These are phyloP conservation scores for Chloroceryle inda DNA, from an alignment of 2,797 vertebrate species.

Conservation along the genomic window DNA sequence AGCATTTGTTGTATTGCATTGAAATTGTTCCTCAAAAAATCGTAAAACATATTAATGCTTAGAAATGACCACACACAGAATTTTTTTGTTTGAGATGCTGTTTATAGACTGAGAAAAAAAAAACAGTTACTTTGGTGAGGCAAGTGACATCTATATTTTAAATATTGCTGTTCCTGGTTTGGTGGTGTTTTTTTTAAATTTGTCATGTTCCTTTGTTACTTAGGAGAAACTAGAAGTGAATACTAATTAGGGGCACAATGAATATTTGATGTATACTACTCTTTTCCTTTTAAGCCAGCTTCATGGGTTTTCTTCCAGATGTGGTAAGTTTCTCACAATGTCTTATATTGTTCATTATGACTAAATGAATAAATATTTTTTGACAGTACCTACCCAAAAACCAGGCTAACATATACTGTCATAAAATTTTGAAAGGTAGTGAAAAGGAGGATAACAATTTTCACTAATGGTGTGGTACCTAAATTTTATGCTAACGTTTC, in stretches of 20 bases:
- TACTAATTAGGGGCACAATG: slow-evolving; percentile 54
- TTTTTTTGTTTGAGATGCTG: slow-evolving; percentile 55
- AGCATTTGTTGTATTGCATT: slow-evolving; percentile 47
- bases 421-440: neutral
- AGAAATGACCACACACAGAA: slow-evolving; percentile 66
- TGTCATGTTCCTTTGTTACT: slow-evolving; percentile 49
- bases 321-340: neutral
- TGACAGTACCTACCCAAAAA: neutral
- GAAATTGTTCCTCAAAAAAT: slow-evolving; percentile 62
- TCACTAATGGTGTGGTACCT: neutral
- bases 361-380: neutral
- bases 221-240: slow-evolving; percentile 65
- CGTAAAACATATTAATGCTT: slow-evolving; percentile 50
- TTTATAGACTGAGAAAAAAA: slow-evolving; percentile 62
- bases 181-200: slow-evolving; percentile 32
- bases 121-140: slow-evolving; percentile 70
- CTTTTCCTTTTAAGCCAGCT: neutral
- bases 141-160: slow-evolving; percentile 67
- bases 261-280: slow-evolving; percentile 30
- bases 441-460: neutral
- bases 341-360: neutral
- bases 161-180: slow-evolving; percentile 32
- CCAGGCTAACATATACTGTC: neutral
- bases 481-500: neutral
- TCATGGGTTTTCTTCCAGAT: neutral